These are phyloP conservation scores for Rattus rattus DNA, from an alignment of 2,113 vertebrate species.

Conservation along the genomic window DNA sequence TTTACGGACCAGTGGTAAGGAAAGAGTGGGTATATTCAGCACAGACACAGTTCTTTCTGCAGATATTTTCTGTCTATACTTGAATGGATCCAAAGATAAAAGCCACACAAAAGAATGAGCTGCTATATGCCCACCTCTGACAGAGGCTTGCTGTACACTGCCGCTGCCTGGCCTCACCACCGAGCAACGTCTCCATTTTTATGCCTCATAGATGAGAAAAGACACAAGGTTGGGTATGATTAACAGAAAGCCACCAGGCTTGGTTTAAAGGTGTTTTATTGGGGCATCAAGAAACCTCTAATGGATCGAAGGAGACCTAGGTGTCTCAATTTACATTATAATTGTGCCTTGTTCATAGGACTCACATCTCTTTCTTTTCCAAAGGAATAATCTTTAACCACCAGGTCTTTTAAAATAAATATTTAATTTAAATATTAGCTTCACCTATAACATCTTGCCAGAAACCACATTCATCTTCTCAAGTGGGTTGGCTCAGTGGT, in stretches of 20 bases:
- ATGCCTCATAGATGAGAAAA: constrained; percentile 49
- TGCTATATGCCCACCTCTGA: not conserved
- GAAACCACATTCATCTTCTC: constrained; percentile 47
- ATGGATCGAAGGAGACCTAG: constrained; percentile 64
- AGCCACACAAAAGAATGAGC: not conserved
- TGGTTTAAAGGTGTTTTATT: constrained; percentile 64
- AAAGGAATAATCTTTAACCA: constrained; percentile 67
- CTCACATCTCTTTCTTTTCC: constrained; percentile 76
- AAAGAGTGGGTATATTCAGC: not conserved
- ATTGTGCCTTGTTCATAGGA: constrained; percentile 71
- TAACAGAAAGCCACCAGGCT: constrained; percentile 51
- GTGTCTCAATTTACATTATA: constrained; percentile 66
- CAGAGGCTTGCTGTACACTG: constrained; percentile 24
- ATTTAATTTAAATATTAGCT: constrained; percentile 79
- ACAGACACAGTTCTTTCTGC: not conserved
- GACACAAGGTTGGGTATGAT: constrained; percentile 65
- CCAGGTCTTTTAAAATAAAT: constrained; percentile 74
- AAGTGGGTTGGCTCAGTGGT: not conserved
- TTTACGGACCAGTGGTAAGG: not conserved
- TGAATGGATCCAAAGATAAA: not conserved
- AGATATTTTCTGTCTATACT: not conserved
- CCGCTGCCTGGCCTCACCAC: constrained; percentile 45
- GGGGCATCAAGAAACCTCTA: constrained; percentile 55
- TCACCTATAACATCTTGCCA: constrained; percentile 65
- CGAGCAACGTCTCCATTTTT: not conserved